Conservation (phyloP, 2,113 vertebrate genomes). For the Sardina pilchardus region DNA sequence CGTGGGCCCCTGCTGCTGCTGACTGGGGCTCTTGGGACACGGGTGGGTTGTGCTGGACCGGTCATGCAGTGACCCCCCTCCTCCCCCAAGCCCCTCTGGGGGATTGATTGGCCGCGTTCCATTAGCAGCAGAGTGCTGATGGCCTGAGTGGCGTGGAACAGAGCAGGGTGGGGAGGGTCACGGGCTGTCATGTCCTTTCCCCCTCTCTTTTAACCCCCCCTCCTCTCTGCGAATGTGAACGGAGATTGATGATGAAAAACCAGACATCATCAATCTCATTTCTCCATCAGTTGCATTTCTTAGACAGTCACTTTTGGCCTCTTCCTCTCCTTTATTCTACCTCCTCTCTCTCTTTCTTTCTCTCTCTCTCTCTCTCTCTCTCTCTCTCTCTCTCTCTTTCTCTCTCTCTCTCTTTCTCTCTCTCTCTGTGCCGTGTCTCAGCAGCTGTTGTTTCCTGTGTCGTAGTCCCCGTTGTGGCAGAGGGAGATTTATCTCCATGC, state of each 20-base stretch:
- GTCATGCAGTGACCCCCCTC: no score
- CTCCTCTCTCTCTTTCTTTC: background rate
- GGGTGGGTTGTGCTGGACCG: background rate
- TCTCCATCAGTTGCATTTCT: background rate
- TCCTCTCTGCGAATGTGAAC: conserved; percentile 18
- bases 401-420: background rate
- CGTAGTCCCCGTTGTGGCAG: conserved; percentile 37
- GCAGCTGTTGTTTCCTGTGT: background rate
- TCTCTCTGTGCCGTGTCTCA: background rate
- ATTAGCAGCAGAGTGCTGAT: conserved; percentile 25
- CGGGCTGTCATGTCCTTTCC: background rate
- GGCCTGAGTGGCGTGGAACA: conserved; percentile 27
- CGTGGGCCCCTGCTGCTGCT: background rate
- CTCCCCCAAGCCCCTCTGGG: background rate
- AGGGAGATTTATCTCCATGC: conserved; percentile 50
- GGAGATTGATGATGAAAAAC: no score
- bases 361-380: background rate
- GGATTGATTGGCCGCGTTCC: conserved; percentile 20
- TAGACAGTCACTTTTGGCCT: background rate
- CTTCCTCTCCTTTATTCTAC: background rate
- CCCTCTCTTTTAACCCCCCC: background rate
- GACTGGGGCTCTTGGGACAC: background rate
- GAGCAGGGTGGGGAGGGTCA: background rate
- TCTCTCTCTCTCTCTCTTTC: background rate
- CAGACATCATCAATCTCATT: no score